Evolutionary conservation across 2,888 invertebrate genomes (phyloP), one percentile per base, ranked within the genome.

Genomic region (Lepidochitona cinerea): DNA sequence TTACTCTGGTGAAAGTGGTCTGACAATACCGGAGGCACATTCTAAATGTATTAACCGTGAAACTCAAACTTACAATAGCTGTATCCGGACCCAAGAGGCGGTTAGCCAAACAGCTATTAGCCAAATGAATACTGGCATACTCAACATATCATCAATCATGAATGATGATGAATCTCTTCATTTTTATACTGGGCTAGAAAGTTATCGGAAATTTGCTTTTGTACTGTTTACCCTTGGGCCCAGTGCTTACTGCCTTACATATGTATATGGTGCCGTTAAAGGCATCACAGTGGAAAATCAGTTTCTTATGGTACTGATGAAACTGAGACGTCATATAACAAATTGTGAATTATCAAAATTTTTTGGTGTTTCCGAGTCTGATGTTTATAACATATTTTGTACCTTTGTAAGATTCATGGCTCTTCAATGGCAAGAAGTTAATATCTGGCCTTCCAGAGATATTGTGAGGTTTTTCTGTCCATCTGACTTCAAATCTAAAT

Each of bases 351-450:
- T 78, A 18, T 68, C 73, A 18, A 33, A 52, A 7, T 41, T 78
- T 14, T 81, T 82, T 75, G 35, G 49, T 4, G 68, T 79, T 9
- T 72, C 75, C 54, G 78, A 79, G 52, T 26, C 41, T 32, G 65
- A 53, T 49, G 75, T 82, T 9, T 52, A 41, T 36, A 81, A 77
- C 37, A 75, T 81, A 41, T 75, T 73, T 71, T 53, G 68, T 14
- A 80, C 81, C 29, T 79, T 76, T 79, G 68, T 77, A 9, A 72
- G 73, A 26, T 82, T 81, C 33, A 79, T 82, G 79, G 23, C 33
- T 64, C 59, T 66, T 23, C 81, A 78, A 53, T 81, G 77, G 76
- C 66, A 59, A 52, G 75, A 81, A 69, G 35, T 75, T 23, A 37
- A 79, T n/a, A 69, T 75, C 33, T 82, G 82, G 80, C 79, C 78